Base-by-base conservation (phyloP, 2,888 invertebrate genomes). In the Pterostichus niger region DNA sequence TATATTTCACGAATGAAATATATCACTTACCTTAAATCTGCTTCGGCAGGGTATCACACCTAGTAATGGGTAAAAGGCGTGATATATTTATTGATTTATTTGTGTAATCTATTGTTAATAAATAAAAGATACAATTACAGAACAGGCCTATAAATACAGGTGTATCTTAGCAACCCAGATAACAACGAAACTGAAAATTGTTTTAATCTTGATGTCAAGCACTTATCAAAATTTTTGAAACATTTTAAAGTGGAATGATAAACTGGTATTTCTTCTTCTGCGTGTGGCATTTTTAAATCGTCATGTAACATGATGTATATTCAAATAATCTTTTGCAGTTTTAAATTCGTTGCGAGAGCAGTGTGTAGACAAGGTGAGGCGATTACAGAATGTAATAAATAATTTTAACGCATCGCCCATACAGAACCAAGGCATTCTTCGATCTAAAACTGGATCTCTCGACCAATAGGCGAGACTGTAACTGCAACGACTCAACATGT, bases 361-460 rank as follows among this genome's bases (percentile, higher is more conserved):
- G 17, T 46, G 52, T 79, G 79, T 79, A 79, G 79, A 79, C 68
- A 78, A 59, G 78, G 78, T 79, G 64, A 49, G 52, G 33, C 33
- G 79, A 79, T 64, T 79, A 79, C 33, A 52, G 40, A 46, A 64
- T 33, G 79, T 40, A 79, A 79, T 79, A 79, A 79, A 79, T 79
- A 79, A 79, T 79, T 64, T 79, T 79, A 79, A 68, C 79, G 68
- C 79, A 64, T 79, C 79, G 79, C 68, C 79, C 79, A 79, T 79
- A 79, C 33, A 52, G 61, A 79, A 49, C 64, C 64, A 31, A 44
- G 68, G 79, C 68, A 79, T 79, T 79, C 79, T 68, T 68, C 59
- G 68, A 68, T 64, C 64, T 68, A 46, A 33, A 79, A 79, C 79
- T 79, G 79, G 79, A 79, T 79, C 68, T 64, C 46, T 31, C 61